Base-by-base conservation (phyloP, 1,140 invertebrate genomes). In the Pollicipes pollicipes region DNA sequence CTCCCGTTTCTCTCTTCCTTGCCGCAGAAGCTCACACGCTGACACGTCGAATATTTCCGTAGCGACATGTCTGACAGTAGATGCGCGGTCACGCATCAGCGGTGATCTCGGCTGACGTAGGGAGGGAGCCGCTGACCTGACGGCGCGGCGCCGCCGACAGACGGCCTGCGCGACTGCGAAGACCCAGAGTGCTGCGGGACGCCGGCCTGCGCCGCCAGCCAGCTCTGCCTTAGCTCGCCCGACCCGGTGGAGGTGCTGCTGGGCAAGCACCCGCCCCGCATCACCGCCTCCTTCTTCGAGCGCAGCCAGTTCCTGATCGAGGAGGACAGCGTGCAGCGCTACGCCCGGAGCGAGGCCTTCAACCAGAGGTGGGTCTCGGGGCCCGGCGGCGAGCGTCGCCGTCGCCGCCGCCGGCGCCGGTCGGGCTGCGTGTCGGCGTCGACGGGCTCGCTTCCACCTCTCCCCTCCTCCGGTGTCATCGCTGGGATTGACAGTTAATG, bases 261-360 rank as follows among this genome's bases (percentile, higher is more conserved):
- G 10, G 81, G 93, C 67, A 96, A 96, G 81, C 93, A 97, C 77
- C 91, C 94, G 0, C 93, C 94, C 0, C 90, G 93, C 27, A 92
- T 95, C 73, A 96, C 94, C 0, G 94, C 95, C 0, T 96, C 94
- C 0, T 98, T 98, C 84, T 98, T 96, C 79, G 93, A 98, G 79
- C 87, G 93, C 77, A 96, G 97, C 90, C 92, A 94, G 78, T 99
- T 98, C 82, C 84, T 99, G 64, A 96, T 98, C 74, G 94, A 98
- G 81, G 93, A 97, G 79, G 93, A 93, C 78, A 96, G 94, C 81
- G 85, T 98, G 27, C 96, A 98, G 81, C 95, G 91, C 79, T 98
- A 97, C 80, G 94, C 95, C 27, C 88, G 91, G 73, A 87, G 90
- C 76, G 91, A 93, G 76, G 91, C 90, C 10, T 98, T 98, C 82